Evolutionary conservation across 1,140 invertebrate species (phyloP).

Genomic region (Sarcophaga peregrina): DNA sequence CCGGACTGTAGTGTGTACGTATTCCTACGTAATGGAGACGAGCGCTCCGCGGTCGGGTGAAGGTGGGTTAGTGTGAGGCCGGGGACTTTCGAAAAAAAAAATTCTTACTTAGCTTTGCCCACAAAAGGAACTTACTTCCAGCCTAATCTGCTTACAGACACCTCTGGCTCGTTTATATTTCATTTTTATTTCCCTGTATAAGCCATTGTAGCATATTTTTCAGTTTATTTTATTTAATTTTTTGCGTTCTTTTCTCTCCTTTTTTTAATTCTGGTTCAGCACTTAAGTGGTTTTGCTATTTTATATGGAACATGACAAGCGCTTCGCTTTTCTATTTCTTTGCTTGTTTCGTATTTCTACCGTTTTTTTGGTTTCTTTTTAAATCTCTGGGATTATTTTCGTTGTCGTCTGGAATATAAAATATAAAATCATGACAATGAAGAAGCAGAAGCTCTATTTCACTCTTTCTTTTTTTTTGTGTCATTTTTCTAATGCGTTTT

Average conservation of each 20-base stretch:
- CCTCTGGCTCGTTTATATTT: not conserved
- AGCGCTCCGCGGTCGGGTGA: too few species aligned
- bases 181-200: not conserved
- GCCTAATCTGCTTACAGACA: too few species aligned
- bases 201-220: not conserved
- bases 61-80: too few species aligned
- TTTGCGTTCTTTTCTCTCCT: not conserved
- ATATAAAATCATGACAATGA: not conserved
- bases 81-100: too few species aligned
- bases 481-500: not conserved
- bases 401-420: not conserved
- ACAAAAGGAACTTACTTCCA: too few species aligned
- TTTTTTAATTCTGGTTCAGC: slow-evolving; percentile 14
- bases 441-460: not conserved
- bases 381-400: not conserved
- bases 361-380: not conserved
- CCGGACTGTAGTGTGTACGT: too few species aligned
- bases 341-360: not conserved
- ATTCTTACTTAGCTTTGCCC: too few species aligned
- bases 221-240: not conserved
- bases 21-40: too few species aligned
- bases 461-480: not conserved
- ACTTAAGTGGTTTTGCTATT: slow-evolving; percentile 37
- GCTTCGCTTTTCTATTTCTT: not conserved
- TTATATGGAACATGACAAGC: slow-evolving; percentile 1